These are phyloP conservation scores for Zele albiditarsus DNA, from an alignment of 2,888 invertebrate genomes.

Conservation along the genomic window DNA sequence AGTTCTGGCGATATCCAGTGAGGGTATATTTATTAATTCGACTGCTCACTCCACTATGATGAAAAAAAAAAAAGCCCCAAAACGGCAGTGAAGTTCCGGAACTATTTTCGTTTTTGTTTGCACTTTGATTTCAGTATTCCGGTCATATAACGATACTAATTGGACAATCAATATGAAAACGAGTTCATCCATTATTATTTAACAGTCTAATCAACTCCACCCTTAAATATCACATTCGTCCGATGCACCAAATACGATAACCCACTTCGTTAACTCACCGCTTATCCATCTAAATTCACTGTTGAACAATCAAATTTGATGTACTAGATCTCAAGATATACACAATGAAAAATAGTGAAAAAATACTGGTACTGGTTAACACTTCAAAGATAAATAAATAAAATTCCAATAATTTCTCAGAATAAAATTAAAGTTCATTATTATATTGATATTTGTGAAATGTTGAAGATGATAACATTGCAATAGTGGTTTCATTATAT, in stretches of 20 bases:
- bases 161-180: background rate
- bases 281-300: no score
- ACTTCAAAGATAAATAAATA: no score
- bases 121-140: background rate
- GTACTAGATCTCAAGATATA: no score
- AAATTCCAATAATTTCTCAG: background rate
- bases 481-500: background rate
- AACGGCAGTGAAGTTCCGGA: conserved; percentile 17
- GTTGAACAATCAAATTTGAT: no score
- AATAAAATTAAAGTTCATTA: background rate
- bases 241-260: no score
- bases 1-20: conserved; percentile 31
- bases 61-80: conserved; percentile 7
- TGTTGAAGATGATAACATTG: background rate
- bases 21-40: conserved; percentile 28
- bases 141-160: background rate
- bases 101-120: background rate
- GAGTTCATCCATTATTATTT: background rate
- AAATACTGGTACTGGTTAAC: no score
- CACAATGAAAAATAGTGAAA: no score
- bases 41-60: conserved; percentile 19
- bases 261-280: background rate
- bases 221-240: no score
- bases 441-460: background rate
- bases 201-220: no score